Base-by-base conservation (phyloP, 2,888 invertebrate species). In the Caenorhabditis virilis region DNA sequence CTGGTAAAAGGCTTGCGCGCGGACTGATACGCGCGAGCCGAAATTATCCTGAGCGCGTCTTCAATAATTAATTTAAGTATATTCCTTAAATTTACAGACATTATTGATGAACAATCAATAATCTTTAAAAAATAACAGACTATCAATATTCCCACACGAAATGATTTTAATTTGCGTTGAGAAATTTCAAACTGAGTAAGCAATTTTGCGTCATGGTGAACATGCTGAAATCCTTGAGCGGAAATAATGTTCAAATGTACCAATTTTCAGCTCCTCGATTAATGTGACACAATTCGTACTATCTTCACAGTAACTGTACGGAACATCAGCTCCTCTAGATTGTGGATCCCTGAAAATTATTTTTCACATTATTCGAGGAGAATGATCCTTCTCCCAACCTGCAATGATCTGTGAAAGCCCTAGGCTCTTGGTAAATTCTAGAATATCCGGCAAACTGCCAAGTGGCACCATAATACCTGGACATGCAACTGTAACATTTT, bases 361-460 rank as follows among this genome's bases (percentile, higher is more conserved):
- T 13, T 54, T 23, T 25, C 23, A 27, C 16, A 27, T 30, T 53
- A 26, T 30, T 13, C 22, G 23, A 9, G 41, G 15, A 4, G 15
- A 33, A 36, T 30, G 9, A 11, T 6, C 6, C n/a, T n/a, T n/a
- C n/a, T n/a, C 15, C 45, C 25, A 15, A 72, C 74, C 73, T 67
- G 74, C 79, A 79, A 41, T 74, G 67, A 56, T 79, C 79, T 7
- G 78, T 78, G 50, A 79, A 79, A 2, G 75, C 59, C 3, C 71
- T 48, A 0, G 79, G 79, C 57, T 79, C 78, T 59, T 74, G 67
- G 58, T 79, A 79, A 22, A 79, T 77, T 35, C 74, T 55, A 13
- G 78, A 75, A 55, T 79, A 79, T 5, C 78, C 78, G 6, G 77
- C 72, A 52, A 78, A 79, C 36, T 78, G 73, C 79, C 79, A 79